phyloP scores from a whole-genome alignment of 2,113 vertebrate species.

The human region GRCh38 chr1:181565501-181566000 shows the following conservation, averaged over 20 bases:
- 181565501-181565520: not conserved
- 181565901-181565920: constrained; percentile 46
- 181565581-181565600: no score
- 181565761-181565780: not conserved
- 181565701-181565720: not conserved
- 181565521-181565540: not conserved
- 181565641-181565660: not conserved
- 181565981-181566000: constrained; percentile 51
- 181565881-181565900: constrained; percentile 9
- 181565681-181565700: not conserved
- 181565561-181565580: not conserved
- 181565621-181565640: not conserved
- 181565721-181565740: no score
- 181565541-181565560: not conserved
- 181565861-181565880: not conserved
- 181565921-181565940: constrained; percentile 50
- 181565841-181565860: not conserved
- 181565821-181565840: not conserved
- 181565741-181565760: not conserved
- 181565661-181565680: not conserved
- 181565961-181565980: constrained; percentile 64
- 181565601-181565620: not conserved
- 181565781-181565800: not conserved
- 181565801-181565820: not conserved
- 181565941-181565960: constrained; percentile 51